phyloP scores from a whole-genome alignment of 1,140 invertebrate genomes.

The Drosophila persimilis region DNA sequence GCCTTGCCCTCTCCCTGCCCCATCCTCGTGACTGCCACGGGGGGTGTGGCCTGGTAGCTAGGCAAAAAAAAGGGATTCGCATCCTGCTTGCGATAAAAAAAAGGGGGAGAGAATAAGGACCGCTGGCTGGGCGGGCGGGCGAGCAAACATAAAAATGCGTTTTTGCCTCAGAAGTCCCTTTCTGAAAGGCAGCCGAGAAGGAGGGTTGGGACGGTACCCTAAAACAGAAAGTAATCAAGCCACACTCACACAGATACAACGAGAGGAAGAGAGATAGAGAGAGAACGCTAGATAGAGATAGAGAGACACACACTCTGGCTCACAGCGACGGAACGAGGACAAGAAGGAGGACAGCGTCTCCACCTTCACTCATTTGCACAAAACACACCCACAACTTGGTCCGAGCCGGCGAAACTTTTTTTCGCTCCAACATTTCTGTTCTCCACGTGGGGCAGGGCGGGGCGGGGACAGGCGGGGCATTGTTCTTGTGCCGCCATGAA shows the following conservation, averaged over 20 bases:
- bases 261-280: slow-evolving; percentile 1
- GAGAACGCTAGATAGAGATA: slow-evolving; percentile 16
- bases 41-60: slow-evolving; percentile 6
- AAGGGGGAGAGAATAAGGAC: slow-evolving; percentile 53
- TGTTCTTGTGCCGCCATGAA: slow-evolving; percentile 80
- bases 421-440: slow-evolving; percentile 62
- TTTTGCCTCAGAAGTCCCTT: slow-evolving; percentile 70
- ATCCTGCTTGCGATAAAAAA: slow-evolving; percentile 60
- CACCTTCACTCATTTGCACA: slow-evolving; percentile 75
- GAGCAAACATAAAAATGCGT: slow-evolving; percentile 81
- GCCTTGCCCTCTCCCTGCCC: neutral
- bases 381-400: slow-evolving; percentile 78
- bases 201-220: slow-evolving; percentile 57
- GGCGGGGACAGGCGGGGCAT: slow-evolving; percentile 34
- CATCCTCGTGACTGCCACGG: neutral
- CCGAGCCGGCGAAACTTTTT: slow-evolving; percentile 72
- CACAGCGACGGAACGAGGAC: slow-evolving; percentile 33
- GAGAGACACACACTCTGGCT: slow-evolving; percentile 15
- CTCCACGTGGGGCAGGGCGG: slow-evolving; percentile 45
- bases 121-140: slow-evolving; percentile 58
- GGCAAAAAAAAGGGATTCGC: slow-evolving; percentile 64
- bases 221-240: slow-evolving; percentile 81
- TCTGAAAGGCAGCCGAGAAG: slow-evolving; percentile 35
- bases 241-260: slow-evolving; percentile 45
- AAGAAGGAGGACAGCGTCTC: slow-evolving; percentile 24